Percentiles rank a stretch among this genome's conserved stretches.
These are phyloP conservation scores for Galemys pyrenaicus DNA, from an alignment of 2,113 vertebrate genomes.

Conservation along the genomic window DNA sequence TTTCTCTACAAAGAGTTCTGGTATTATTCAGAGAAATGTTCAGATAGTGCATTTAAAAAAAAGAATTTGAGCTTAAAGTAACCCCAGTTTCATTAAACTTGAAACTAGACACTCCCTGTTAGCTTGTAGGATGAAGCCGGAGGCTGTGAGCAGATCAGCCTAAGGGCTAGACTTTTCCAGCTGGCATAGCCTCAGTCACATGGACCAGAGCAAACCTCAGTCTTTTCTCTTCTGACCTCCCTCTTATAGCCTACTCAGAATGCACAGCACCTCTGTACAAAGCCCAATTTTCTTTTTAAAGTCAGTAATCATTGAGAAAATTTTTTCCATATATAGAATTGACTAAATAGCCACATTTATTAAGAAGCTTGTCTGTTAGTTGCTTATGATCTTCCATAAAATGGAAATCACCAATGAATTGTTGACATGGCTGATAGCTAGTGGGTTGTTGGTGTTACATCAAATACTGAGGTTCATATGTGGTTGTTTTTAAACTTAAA, in stretches of 20 bases:
- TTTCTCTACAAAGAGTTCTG: not conserved
- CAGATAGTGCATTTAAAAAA: not conserved
- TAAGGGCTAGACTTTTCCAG: not conserved
- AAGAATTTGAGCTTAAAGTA: not conserved
- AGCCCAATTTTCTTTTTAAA: not conserved
- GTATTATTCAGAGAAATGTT: not conserved
- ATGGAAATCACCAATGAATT: not conserved
- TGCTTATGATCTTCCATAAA: not conserved
- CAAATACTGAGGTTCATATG: not conserved
- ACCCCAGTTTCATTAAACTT: not conserved
- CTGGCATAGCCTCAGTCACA: not conserved
- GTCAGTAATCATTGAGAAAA: not conserved
- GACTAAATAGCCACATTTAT: not conserved
- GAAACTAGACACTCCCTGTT: not conserved
- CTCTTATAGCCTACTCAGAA: not conserved
- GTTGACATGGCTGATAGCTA: not conserved
- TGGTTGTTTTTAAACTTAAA: not conserved
- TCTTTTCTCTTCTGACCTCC: slow-evolving; percentile 4
- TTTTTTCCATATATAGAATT: not conserved
- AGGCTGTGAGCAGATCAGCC: not conserved
- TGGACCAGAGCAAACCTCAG: not conserved
- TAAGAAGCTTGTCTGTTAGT: not conserved
- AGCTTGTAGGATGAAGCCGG: not conserved
- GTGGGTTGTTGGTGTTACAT: not conserved
- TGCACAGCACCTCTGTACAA: not conserved